These are phyloP conservation scores for Scaptodrosophila latifasciaeformis DNA, from an alignment of 2,888 invertebrate genomes.

Conservation along the genomic window DNA sequence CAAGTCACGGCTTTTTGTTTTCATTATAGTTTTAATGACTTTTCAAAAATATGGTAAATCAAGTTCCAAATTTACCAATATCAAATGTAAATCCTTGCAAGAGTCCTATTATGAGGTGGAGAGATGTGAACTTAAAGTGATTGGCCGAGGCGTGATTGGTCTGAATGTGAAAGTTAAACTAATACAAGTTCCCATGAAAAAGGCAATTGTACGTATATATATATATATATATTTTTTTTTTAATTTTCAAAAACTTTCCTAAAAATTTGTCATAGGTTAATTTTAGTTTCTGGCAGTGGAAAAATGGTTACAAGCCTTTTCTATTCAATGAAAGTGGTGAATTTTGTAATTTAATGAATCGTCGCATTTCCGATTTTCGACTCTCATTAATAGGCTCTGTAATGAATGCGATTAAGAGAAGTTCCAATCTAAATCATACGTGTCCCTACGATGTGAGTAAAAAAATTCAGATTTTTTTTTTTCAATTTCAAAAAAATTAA, in stretches of 20 bases:
- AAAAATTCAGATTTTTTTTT: too few species aligned
- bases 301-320: constrained; percentile 5
- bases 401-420: background rate
- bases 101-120: background rate
- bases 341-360: background rate
- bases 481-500: background rate
- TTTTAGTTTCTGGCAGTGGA: background rate
- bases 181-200: background rate
- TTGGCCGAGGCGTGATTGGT: constrained; percentile 5
- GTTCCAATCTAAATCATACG: constrained; percentile 6
- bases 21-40: too few species aligned
- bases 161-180: background rate
- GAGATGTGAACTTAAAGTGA: background rate
- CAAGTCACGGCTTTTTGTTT: too few species aligned
- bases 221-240: background rate
- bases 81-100: background rate
- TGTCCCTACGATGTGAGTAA: constrained; percentile 6
- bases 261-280: too few species aligned
- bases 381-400: too few species aligned
- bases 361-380: background rate
- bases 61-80: background rate
- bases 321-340: constrained; percentile 3
- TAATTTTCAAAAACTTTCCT: too few species aligned
- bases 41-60: too few species aligned
- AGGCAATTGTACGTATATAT: background rate